These are phyloP conservation scores for Chelonia mydas DNA, from an alignment of 2,797 vertebrate species.

Conservation along the genomic window DNA sequence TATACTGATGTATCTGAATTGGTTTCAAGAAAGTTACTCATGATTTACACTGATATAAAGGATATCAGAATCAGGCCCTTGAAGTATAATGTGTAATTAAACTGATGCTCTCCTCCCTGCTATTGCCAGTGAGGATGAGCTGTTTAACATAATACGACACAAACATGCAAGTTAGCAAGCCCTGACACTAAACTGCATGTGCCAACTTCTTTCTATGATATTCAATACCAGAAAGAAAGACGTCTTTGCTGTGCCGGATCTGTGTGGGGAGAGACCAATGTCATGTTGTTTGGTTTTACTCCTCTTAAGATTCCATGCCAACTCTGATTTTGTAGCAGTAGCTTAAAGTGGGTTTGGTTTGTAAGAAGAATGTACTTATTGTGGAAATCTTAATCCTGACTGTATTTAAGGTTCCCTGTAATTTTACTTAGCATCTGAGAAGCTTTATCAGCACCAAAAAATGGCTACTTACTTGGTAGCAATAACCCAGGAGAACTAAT, in stretches of 20 bases:
- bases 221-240: slow-evolving; percentile 31
- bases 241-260: slow-evolving; percentile 32
- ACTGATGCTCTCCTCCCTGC: not conserved
- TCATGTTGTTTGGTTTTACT: slow-evolving; percentile 54
- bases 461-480: slow-evolving; percentile 60
- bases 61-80: slow-evolving; percentile 7
- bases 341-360: slow-evolving; percentile 38
- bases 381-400: slow-evolving; percentile 36
- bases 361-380: slow-evolving; percentile 20
- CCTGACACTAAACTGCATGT: slow-evolving; percentile 57
- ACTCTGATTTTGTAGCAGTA: slow-evolving; percentile 35
- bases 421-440: slow-evolving; percentile 54
- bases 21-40: not conserved
- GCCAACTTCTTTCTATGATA: slow-evolving; percentile 54
- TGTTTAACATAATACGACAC: not conserved
- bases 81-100: not conserved
- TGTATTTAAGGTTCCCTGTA: slow-evolving; percentile 21
- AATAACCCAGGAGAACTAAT: slow-evolving; percentile 72
- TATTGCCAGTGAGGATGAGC: not conserved
- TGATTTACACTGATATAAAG: not conserved
- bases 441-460: slow-evolving; percentile 48
- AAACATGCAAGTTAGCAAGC: not conserved
- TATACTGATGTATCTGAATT: slow-evolving; percentile 15
- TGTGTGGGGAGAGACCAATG: not conserved
- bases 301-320: slow-evolving; percentile 4